Percentiles rank a stretch among this genome's conserved stretches.
Evolutionary conservation across 2,797 vertebrate genomes (phyloP).

Genomic region (Perodicticus potto): DNA sequence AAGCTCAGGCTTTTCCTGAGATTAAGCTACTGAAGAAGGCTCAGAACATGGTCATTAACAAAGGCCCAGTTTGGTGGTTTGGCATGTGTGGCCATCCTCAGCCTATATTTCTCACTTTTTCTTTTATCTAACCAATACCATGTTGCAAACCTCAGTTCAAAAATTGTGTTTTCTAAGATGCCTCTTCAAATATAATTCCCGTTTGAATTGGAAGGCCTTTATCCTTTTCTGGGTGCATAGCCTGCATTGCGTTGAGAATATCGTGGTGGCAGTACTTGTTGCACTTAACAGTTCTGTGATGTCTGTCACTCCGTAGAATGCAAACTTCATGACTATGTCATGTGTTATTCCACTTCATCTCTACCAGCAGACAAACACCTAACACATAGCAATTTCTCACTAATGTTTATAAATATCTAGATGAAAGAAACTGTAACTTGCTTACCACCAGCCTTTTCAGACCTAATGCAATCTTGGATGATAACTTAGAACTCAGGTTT

Average conservation of each 20-base stretch:
- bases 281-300: neutral
- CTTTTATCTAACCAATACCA: neutral
- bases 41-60: no score
- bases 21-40: neutral
- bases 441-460: neutral
- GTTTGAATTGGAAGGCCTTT: neutral
- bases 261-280: neutral
- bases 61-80: no score
- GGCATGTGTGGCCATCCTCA: accelerated
- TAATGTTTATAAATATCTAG: neutral
- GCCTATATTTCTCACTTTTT: neutral
- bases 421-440: neutral
- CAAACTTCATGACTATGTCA: neutral
- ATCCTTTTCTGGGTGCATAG: neutral
- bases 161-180: neutral
- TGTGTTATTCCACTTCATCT: neutral
- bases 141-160: neutral
- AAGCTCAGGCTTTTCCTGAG: neutral
- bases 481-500: neutral
- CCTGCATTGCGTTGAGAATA: neutral
- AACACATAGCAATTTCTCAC: neutral
- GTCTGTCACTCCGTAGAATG: neutral
- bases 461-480: neutral
- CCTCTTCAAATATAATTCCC: neutral
- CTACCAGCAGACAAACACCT: neutral